Conservation (phyloP, 2,888 invertebrate species). For the Stramonita haemastoma region DNA sequence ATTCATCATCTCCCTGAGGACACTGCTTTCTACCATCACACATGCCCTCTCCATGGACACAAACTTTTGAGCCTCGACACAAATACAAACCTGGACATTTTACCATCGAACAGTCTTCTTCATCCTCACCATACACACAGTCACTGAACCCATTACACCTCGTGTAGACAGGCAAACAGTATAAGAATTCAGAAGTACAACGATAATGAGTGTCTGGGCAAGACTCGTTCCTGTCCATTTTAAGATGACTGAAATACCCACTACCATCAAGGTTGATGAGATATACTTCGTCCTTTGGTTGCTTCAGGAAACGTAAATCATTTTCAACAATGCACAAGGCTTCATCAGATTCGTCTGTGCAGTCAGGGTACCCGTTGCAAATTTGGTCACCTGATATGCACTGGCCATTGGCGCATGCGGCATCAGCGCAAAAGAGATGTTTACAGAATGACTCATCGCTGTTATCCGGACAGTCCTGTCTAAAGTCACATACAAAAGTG, state of each 20-base stretch:
- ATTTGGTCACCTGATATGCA: background rate
- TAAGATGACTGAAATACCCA: background rate
- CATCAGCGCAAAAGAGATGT: background rate
- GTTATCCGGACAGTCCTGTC: constrained; percentile 10
- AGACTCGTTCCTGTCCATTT: background rate
- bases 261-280: background rate
- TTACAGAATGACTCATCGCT: background rate
- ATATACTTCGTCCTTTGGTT: background rate
- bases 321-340: background rate
- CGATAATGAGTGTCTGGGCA: constrained; percentile 2
- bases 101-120: background rate
- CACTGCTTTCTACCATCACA: background rate
- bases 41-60: background rate
- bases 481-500: background rate
- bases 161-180: constrained; percentile 17
- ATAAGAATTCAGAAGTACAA: background rate
- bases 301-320: background rate
- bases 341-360: constrained; percentile 1
- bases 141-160: background rate
- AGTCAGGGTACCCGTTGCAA: background rate
- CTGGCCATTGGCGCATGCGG: background rate
- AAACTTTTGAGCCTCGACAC: background rate
- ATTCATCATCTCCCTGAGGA: background rate
- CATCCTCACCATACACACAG: constrained; percentile 11
- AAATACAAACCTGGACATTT: background rate